Base-by-base conservation (phyloP, 2,797 vertebrate species). In the Pseudocheirus occidentalis region DNA sequence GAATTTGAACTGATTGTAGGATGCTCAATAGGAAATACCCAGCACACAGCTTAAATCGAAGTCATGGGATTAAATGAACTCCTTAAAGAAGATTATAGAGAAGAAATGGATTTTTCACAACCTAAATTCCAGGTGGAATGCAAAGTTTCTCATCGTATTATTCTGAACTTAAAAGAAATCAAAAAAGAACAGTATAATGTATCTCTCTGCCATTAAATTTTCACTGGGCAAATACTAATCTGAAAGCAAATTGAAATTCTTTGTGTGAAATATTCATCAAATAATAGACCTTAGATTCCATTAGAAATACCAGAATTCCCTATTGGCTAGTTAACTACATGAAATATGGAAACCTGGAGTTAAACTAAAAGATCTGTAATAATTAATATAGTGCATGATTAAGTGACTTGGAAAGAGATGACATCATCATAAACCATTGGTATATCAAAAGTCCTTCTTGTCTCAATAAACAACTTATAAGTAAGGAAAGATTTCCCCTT, bases 201-300 rank as follows among this genome's bases (percentile, higher is more conserved):
- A 50, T 97, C 57, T 97, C 55, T 96, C 95, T 97, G 73, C 52
- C 91, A 90, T 96, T 93, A 96, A 97, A 97, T 97, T 96, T 96
- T 98, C 95, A 95, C 89, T 90, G 92, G 66, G 89, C 31, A 97
- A 96, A 98, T 94, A 96, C 57, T 94, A 95, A 97, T 97, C 95
- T 90, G 90, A 95, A 96, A 97, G 96, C 97, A 93, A 96, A 97
- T 95, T 98, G 94, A 97, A 98, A 97, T 97, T 95, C 93, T 94
- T 91, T 95, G 55, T 95, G 93, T 93, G 50, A 34, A 55, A 94
- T 90, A 95, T 95, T 95, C 95, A 96, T 89, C 31, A 93, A 94
- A 59, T 94, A 95, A 95, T 94, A 94, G 62, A 31, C 81, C 94
- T 98, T 95, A 96, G 94, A 94, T 95, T 91, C 46, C 90, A 52